A percentile compares a stretch with the other conserved stretches of the same genome.
These are phyloP conservation scores for Prionchulus punctatus DNA, from an alignment of 2,888 invertebrate genomes.

Conservation along the genomic window DNA sequence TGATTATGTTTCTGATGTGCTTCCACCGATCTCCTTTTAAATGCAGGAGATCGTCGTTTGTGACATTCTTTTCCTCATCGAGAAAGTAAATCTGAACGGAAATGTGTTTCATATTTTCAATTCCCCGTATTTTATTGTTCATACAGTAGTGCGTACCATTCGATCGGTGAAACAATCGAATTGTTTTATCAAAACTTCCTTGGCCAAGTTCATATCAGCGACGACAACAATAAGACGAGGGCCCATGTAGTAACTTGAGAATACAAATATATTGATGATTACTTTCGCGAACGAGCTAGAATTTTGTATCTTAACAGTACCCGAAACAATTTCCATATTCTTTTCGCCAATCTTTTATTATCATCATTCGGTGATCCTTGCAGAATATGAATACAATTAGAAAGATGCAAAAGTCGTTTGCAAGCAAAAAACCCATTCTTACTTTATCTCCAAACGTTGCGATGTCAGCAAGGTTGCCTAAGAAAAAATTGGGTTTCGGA, in stretches of 20 bases:
- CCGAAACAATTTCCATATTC: background rate
- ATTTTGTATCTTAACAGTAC: too few species aligned
- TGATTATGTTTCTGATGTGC: constrained; percentile 34
- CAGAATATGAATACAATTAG: too few species aligned
- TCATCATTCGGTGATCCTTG: background rate
- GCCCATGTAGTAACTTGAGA: background rate
- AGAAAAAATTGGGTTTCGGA: background rate
- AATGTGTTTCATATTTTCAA: too few species aligned
- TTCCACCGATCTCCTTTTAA: constrained; percentile 37
- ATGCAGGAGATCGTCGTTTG: too few species aligned
- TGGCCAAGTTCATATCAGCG: background rate
- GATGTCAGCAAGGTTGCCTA: too few species aligned
- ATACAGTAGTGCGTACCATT: too few species aligned
- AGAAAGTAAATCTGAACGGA: too few species aligned
- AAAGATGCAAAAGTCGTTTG: too few species aligned
- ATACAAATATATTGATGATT: background rate
- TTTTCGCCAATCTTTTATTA: background rate
- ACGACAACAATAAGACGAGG: background rate
- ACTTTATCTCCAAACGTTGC: too few species aligned
- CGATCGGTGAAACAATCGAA: background rate
- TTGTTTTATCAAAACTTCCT: background rate
- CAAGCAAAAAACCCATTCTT: too few species aligned
- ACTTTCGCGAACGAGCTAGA: background rate
- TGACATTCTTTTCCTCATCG: too few species aligned
- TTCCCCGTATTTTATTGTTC: too few species aligned